These are phyloP conservation scores for Muscicapa comitata DNA, from an alignment of 2,797 vertebrate species.

Conservation along the genomic window DNA sequence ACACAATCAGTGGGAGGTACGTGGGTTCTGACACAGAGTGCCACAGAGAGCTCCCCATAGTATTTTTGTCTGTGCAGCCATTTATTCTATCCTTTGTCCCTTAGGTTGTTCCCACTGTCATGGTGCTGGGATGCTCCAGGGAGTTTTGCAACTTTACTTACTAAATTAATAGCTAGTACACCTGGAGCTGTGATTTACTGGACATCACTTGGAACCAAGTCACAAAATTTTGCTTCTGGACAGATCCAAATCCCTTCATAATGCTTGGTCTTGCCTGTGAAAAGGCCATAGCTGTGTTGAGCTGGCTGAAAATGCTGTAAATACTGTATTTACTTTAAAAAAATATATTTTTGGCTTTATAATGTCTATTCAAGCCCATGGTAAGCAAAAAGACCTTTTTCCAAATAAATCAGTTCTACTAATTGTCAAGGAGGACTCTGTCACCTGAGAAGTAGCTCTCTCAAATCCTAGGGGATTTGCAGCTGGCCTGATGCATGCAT, in stretches of 20 bases:
- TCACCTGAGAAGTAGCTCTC: background rate
- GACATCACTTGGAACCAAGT: background rate
- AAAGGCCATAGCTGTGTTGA: background rate
- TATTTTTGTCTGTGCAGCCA: background rate
- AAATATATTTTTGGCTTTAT: background rate
- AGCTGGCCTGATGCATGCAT: background rate
- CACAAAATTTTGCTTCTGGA: background rate
- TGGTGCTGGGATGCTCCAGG: background rate
- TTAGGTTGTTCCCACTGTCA: background rate
- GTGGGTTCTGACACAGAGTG: background rate
- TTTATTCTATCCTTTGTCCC: background rate
- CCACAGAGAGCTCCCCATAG: background rate
- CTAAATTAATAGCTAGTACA: background rate
- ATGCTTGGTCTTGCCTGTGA: rapidly evolving
- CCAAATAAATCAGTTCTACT: background rate
- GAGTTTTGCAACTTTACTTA: background rate
- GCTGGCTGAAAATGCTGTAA: background rate
- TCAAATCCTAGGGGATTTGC: background rate
- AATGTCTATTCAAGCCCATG: background rate
- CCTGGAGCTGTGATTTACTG: background rate
- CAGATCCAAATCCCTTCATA: background rate
- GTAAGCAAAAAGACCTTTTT: background rate
- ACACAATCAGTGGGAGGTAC: background rate
- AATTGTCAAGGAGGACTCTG: background rate
- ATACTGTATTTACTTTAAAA: background rate